Base-by-base conservation (phyloP, 2,888 invertebrate genomes). In the Endomychus coccineus region DNA sequence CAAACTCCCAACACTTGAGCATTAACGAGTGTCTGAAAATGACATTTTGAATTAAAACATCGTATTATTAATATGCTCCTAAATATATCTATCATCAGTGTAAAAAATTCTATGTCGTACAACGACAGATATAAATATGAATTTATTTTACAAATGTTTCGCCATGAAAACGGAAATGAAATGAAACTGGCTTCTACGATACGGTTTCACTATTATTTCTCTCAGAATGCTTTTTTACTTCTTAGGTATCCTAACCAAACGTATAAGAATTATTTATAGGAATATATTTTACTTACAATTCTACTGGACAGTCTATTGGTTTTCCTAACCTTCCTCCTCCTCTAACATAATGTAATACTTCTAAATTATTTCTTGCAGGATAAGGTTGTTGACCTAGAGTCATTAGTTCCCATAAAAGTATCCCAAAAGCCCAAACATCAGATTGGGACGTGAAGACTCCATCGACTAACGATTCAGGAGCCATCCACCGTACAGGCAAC, bases 401-500 rank as follows among this genome's bases (percentile, higher is more conserved):
- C 59, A 97, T 77, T 29, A 97, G 89, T 73, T 98, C 98, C 95
- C 96, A 97, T 59, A 95, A 78, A 2, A 97, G 70, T 0, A 97
- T 86, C 0, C 86, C 89, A 69, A 90, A 91, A 0, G 90, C 83
- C 96, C 96, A 96, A 3, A 96, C 94, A 64, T 97, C 97, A 0
- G 92, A 91, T 61, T 96, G 95, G 31, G 88, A 87, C 0, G 95
- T 94, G 62, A 96, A 98, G 1, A 96, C 85, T 0, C 96, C 95
- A 60, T 96, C 95, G 2, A 91, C 83, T 7, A 97, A 69, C 14
- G 94, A 91, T 67, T 98, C 98, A 1, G 96, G 96, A 0, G 95
- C 84, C 95, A 98, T 96, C 97, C 97, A 97, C 23, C 95, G 74
- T 1, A 97, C 92, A 2, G 96, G 97, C 32, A 97, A 65, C 27